Evolutionary conservation across 2,888 invertebrate species (phyloP), one percentile per base, ranked within the genome.

Genomic region (Hemaris fuciformis): DNA sequence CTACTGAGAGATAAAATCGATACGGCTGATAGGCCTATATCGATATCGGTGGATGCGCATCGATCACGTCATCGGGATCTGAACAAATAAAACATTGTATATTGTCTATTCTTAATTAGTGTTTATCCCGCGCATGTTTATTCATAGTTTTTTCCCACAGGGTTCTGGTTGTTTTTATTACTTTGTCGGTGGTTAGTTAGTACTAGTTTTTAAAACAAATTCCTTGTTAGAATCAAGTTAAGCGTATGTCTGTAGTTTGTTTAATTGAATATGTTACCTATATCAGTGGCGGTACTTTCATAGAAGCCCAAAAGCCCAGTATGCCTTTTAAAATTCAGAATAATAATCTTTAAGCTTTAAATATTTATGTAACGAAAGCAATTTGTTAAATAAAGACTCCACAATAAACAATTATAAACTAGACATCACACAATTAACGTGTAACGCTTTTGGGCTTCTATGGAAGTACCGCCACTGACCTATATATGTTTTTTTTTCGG

Each of bases 1-100:
- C 84, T 84, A 86, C 86, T 76, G 84, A 76, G 74, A 65, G 73
- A 77, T 71, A 59, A 25, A 42, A 59, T 73, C 78, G 84, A 79
- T 79, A 73, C 71, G 68, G 70, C 64, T 74, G 83, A 85, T 85
- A 83, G 78, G 77, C 79, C 77, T 80, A 80, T 74, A 67, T 69
- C 38, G 57, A 57, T 59, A 43, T 59, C 58, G 57, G 38, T 58
- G 18, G 57, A 38, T 43, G 53, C 53, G 53, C 53, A 53, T 53
- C 31, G 31, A 53, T 53, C 53, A 53, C 18, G 53, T 53, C 18
- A 31, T 31, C 31, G 18, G 31, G 53, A 53, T 27, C 27, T 3
- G 53, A 53, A 53, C 53, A 53, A 53, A 53, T 53, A 53, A 53
- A 53, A 31, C 18, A 3, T 18, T 18, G 46, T 46, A 53, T 53